A percentile compares a stretch with the other conserved stretches of the same genome.
Evolutionary conservation across 2,113 vertebrate species (phyloP).

Genomic region (Campylomormyrus tamandua): DNA sequence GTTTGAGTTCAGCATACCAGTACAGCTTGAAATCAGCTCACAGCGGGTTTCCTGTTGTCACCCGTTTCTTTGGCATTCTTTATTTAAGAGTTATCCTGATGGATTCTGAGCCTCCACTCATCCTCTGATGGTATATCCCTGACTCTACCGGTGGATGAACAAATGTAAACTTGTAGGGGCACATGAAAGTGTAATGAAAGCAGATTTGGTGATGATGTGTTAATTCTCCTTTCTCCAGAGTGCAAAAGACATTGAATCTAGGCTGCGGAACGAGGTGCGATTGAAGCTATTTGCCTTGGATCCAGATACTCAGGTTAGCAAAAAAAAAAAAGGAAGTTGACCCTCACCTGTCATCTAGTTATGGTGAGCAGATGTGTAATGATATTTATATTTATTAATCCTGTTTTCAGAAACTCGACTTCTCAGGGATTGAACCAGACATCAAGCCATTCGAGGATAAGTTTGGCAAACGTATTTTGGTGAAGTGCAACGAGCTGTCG

Average conservation of each 20-base stretch:
- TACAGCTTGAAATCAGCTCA: not conserved
- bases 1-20: not conserved
- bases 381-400: constrained; percentile 11
- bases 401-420: constrained; percentile 81
- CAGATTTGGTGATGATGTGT: not conserved
- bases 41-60: not conserved
- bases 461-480: constrained; percentile 85
- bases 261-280: constrained; percentile 82
- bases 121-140: not conserved
- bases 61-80: not conserved
- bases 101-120: not conserved
- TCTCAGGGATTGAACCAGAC: constrained; percentile 83
- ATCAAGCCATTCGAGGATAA: constrained; percentile 92
- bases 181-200: not conserved
- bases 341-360: not conserved
- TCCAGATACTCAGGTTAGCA: constrained; percentile 85
- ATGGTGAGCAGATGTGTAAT: not conserved
- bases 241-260: constrained; percentile 81
- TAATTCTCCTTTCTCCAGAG: constrained; percentile 54
- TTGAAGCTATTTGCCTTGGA: constrained; percentile 90
- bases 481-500: constrained; percentile 83
- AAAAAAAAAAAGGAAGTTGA: not conserved
- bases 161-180: not conserved
- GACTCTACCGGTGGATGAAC: not conserved
- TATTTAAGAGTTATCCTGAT: not conserved